Base-by-base conservation (phyloP, 2,113 vertebrate genomes). In the Argyrosomus japonicus region DNA sequence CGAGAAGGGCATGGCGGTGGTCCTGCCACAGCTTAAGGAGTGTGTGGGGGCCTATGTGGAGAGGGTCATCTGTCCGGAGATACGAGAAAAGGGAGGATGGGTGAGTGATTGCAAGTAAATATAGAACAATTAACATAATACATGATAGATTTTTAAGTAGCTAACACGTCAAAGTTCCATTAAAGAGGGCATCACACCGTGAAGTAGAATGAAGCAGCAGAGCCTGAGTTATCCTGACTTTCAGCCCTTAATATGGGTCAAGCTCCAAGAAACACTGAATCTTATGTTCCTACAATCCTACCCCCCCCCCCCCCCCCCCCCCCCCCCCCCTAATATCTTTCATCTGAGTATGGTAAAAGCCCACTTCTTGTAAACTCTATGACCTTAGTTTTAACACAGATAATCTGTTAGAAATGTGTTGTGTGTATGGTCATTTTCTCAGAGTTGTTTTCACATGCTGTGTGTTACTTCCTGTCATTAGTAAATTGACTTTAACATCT, bases 41-140 rank as follows among this genome's bases (percentile, higher is more conserved):
- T 90, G 91, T 25, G 88, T 95, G 70, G 95, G 95, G 1, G 62
- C 77, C 58, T 96, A 95, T 1, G 92, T 96, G 62, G 94, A 96
- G 83, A 90, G 92, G 75, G 90, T 94, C 63, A 91, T 96, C 77
- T 95, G 95, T 71, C 94, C 95, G 0, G 88, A 94, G n/a, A 91
- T 96, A 74, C 83, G 79, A 69, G 80, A 94, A 25, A 93, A 91
- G 68, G 95, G 93, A 81, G 95, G 95, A 91, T 96, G 95, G 95
- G 94, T 95, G 67, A 93, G 94, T 93, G 19, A 40, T 65, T 3
- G 43, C 25, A 25, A 54, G 6, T 45, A 32, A 43, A 25, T 12
- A 64, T 9, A 18, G 12, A 17, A 80, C 19, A 40, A 15, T 2
- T 15, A 29, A 6, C 27, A 18, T 23, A 32, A 8, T 10, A 62